These are phyloP conservation scores for Eufriesea mexicana DNA, from an alignment of 1,140 invertebrate species.

Conservation along the genomic window DNA sequence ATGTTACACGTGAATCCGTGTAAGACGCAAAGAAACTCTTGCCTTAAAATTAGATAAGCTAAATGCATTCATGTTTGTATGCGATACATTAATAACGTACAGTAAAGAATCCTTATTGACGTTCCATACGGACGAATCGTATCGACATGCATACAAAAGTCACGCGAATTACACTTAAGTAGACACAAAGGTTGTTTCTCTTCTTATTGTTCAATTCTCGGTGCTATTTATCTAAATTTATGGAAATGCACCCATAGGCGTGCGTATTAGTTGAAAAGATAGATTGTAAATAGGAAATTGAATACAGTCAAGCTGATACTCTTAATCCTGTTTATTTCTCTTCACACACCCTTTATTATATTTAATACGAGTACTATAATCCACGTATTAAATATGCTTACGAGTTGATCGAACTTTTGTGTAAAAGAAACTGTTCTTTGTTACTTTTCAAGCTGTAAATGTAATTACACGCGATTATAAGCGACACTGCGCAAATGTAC, in stretches of 20 bases:
- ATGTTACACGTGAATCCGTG: constrained; percentile 5
- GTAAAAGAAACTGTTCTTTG: background rate
- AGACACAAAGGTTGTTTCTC: constrained; percentile 22
- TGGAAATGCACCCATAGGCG: background rate
- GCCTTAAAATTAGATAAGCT: constrained; percentile 40
- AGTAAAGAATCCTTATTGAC: constrained; percentile 2
- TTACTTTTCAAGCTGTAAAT: background rate
- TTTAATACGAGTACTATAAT: background rate
- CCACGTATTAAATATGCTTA: background rate
- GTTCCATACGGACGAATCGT: background rate
- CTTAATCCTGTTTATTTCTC: constrained; percentile 11
- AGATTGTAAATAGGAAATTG: constrained; percentile 40
- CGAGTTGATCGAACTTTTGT: background rate
- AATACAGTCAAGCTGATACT: constrained; percentile 35
- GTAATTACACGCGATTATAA: background rate
- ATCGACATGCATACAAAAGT: background rate
- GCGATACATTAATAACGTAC: background rate
- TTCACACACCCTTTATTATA: constrained; percentile 17
- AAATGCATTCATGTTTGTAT: constrained; percentile 16
- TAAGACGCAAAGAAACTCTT: constrained; percentile 5
- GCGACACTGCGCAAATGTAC: background rate
- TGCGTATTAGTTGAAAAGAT: background rate
- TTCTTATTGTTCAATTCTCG: constrained; percentile 37
- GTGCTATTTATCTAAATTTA: constrained; percentile 37
- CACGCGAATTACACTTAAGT: constrained; percentile 13